These are phyloP conservation scores for Oreochromis niloticus DNA, from an alignment of 2,113 vertebrate species.

Conservation along the genomic window DNA sequence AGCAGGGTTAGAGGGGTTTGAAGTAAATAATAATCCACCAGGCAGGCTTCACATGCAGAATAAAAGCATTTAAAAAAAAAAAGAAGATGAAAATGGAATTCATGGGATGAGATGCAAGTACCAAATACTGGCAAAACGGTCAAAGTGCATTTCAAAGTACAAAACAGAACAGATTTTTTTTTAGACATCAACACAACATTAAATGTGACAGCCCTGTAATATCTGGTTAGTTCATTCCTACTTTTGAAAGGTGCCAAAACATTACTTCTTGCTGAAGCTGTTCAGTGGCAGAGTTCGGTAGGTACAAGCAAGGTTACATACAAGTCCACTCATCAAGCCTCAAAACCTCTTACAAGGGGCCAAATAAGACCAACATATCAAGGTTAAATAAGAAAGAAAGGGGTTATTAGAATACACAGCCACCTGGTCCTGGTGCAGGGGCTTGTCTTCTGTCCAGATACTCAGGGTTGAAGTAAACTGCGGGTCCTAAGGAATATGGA, in stretches of 20 bases:
- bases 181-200: conserved; percentile 3
- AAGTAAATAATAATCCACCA: conserved; percentile 13
- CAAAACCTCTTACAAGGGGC: background rate
- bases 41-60: conserved; percentile 51
- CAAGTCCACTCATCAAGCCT: conserved; percentile 5
- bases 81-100: conserved; percentile 15
- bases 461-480: conserved; percentile 68
- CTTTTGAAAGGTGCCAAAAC: conserved; percentile 3
- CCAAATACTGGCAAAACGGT: background rate
- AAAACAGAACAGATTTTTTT: background rate
- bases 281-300: background rate
- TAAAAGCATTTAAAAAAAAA: background rate
- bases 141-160: conserved; percentile 28
- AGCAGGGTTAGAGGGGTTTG: background rate
- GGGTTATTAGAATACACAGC: conserved; percentile 27
- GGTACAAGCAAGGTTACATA: conserved; percentile 35
- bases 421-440: conserved; percentile 68
- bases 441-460: conserved; percentile 72
- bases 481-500: conserved; percentile 69
- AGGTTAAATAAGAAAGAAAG: conserved; percentile 18
- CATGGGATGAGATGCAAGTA: background rate
- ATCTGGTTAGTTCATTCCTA: conserved; percentile 24
- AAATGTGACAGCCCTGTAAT: background rate
- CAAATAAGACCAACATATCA: background rate
- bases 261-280: background rate